Conservation (phyloP, 2,113 vertebrate genomes). For the Syngnathus scovelli region DNA sequence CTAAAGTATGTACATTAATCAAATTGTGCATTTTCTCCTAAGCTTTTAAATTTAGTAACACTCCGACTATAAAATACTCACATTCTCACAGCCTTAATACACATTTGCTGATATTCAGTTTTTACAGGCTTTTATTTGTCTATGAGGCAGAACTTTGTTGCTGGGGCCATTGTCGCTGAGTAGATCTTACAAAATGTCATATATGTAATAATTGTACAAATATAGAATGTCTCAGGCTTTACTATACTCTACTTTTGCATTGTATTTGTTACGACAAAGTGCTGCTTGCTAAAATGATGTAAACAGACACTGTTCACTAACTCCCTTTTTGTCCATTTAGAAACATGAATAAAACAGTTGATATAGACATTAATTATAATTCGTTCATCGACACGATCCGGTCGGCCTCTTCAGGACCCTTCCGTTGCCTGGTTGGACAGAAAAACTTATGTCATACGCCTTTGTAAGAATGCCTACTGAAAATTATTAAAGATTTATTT, state of each 20-base stretch:
- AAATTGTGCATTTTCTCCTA: neutral
- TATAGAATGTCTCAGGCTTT: conserved; percentile 55
- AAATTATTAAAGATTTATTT: neutral
- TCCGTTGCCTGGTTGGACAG: conserved; percentile 41
- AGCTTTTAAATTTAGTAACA: too few species aligned
- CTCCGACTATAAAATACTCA: conserved; percentile 5
- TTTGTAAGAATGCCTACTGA: too few species aligned
- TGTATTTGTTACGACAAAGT: conserved; percentile 35
- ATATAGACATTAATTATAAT: conserved; percentile 42
- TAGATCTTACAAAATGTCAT: conserved; percentile 59
- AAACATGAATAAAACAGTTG: conserved; percentile 36
- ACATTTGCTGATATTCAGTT: conserved; percentile 38
- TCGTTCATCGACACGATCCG: conserved; percentile 16
- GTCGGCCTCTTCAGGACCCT: conserved; percentile 35
- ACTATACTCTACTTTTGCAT: conserved; percentile 41
- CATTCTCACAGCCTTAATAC: conserved; percentile 15
- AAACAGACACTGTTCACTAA: conserved; percentile 42
- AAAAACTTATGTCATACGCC: neutral
- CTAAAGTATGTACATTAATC: neutral
- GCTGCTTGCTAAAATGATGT: conserved; percentile 36
- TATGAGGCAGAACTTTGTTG: conserved; percentile 57
- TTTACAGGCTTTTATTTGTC: conserved; percentile 23
- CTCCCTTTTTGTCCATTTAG: conserved; percentile 38
- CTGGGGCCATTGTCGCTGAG: conserved; percentile 51
- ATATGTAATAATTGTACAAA: conserved; percentile 58